phyloP scores from a whole-genome alignment of 2,888 invertebrate genomes.

The Drosophila borealis region DNA sequence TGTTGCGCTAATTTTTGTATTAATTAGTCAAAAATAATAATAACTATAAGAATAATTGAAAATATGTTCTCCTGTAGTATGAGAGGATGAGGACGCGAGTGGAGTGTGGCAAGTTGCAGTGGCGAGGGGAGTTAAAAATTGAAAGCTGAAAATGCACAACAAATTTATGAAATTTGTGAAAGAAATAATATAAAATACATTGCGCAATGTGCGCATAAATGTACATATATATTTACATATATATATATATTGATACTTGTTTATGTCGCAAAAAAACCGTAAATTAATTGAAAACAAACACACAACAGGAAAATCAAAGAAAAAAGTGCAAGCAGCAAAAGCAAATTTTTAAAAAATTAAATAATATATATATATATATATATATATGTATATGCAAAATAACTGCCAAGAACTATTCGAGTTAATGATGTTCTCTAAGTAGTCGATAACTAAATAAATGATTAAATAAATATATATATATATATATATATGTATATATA shows the following conservation, averaged over 20 bases:
- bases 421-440: slow-evolving; percentile 79
- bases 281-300: slow-evolving; percentile 21
- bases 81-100: not conserved
- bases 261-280: slow-evolving; percentile 48
- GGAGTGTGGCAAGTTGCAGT: not conserved
- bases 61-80: slow-evolving; percentile 20
- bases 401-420: slow-evolving; percentile 83
- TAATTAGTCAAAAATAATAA: slow-evolving; percentile 21
- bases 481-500: slow-evolving; percentile 15
- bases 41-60: not conserved
- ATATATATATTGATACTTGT: slow-evolving; percentile 25
- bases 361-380: slow-evolving; percentile 18
- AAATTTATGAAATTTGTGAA: slow-evolving; percentile 47
- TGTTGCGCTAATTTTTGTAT: slow-evolving; percentile 18
- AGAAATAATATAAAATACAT: slow-evolving; percentile 70
- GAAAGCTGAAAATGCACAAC: slow-evolving; percentile 26
- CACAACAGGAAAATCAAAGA: slow-evolving; percentile 25
- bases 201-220: slow-evolving; percentile 15
- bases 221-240: slow-evolving; percentile 25
- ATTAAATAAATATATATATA: slow-evolving; percentile 5
- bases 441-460: slow-evolving; percentile 47
- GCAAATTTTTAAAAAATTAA: slow-evolving; percentile 41
- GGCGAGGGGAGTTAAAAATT: not conserved
- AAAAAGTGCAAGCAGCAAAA: slow-evolving; percentile 28
- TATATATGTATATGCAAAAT: slow-evolving; percentile 63